Base-by-base conservation (phyloP, 2,888 invertebrate genomes). In the Brachyopa scutellaris region DNA sequence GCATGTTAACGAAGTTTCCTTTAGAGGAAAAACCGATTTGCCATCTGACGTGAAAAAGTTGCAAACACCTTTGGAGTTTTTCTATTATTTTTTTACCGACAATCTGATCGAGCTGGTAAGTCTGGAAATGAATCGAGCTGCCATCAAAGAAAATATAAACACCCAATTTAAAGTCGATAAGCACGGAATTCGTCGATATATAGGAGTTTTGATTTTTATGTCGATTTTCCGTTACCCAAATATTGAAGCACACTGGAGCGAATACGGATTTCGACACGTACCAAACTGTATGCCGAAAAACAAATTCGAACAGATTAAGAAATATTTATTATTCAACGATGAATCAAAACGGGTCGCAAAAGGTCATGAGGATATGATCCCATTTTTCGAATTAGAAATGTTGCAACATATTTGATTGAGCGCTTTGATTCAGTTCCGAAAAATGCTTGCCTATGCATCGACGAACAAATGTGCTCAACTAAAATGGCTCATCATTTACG, bases 391-490 rank as follows among this genome's bases (percentile, higher is more conserved):
- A 64, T 83, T 8, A 59, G 84, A 59, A 67, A 74, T 33, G 49
- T 85, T 40, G 38, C 70, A 13, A 53, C 26, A 11, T 38, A 72
- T 69, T 82, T 85, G 66, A 78, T 70, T 62, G 79, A 82, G 42
- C 82, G 84, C 23, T 85, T 85, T 51, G 70, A 74, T 70, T 69
- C 73, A 6, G 61, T 85, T 64, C 84, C 72, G 11, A 84, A 83
- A 55, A 64, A 26, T 51, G 79, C 69, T 26, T 69, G 70, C 26
- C 66, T 86, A 47, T 84, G 84, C 49, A 51, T 84, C n/a, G 85
- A 85, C 40, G 84, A 85, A 74, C 85, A 86, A 67, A 84, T 85
- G 84, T 85, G 85, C 57, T 69, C 84, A 17, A 85, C 85, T 15
- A 85, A 86, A 74, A 83, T 84, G 78, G 57, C 26, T 13, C 79